A percentile compares a stretch with the other conserved stretches of the same genome.
Evolutionary conservation across 2,113 vertebrate genomes (phyloP).

Genomic region (Pollimyrus isidori): DNA sequence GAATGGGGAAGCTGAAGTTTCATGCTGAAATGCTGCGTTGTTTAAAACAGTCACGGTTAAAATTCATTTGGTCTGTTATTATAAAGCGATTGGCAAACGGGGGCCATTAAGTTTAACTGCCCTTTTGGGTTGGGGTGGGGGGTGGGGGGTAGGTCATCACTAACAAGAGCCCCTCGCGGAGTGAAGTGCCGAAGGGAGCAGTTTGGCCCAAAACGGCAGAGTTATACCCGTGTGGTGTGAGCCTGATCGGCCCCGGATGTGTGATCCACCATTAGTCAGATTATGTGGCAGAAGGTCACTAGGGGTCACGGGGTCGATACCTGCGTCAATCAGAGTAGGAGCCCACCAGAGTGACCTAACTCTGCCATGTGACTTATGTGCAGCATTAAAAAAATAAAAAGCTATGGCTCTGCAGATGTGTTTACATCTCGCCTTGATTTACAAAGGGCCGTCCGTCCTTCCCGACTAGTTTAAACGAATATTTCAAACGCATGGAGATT

Average conservation of each 20-base stretch:
- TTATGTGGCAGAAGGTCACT: slow-evolving; percentile 1
- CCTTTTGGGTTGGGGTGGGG: neutral
- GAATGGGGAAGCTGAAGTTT: neutral
- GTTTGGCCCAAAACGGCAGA: neutral
- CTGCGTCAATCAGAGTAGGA: neutral
- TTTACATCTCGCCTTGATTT: slow-evolving; percentile 7
- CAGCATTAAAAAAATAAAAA: neutral
- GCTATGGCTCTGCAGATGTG: neutral
- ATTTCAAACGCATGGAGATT: neutral
- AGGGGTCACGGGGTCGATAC: neutral
- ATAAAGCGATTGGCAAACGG: slow-evolving; percentile 26
- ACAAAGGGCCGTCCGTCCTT: neutral
- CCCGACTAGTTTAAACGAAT: neutral
- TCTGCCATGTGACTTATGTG: neutral
- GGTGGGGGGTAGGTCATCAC: slow-evolving; percentile 18
- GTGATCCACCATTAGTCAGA: slow-evolving; percentile 10
- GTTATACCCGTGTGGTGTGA: neutral
- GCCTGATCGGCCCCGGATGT: neutral
- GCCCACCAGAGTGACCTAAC: neutral
- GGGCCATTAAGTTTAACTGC: slow-evolving; percentile 42
- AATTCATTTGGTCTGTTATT: slow-evolving; percentile 8
- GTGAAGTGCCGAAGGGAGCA: neutral
- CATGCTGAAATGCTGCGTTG: neutral
- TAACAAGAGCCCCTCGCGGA: neutral
- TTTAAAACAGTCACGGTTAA: neutral